phyloP scores from a whole-genome alignment of 2,888 invertebrate species.

The Leptopilina myrica region DNA sequence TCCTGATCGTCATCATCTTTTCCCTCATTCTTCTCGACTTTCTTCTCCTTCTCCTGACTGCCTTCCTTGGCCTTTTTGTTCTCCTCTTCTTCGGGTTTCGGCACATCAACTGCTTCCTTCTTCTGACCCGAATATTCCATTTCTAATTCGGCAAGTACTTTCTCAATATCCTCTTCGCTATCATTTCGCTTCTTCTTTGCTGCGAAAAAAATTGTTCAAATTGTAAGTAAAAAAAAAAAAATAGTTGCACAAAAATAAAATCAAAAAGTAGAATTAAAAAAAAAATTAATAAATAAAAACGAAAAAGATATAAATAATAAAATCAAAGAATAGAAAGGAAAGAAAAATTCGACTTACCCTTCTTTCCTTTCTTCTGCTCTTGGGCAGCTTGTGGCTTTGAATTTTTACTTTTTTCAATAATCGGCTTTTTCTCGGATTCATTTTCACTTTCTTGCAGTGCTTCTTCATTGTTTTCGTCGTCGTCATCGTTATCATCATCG shows the following conservation, averaged over 20 bases:
- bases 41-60: conserved; percentile 63
- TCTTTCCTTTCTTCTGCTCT: conserved; percentile 83
- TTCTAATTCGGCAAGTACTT: conserved; percentile 89
- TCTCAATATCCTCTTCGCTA: conserved; percentile 88
- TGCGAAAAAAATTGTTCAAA: conserved; percentile 16
- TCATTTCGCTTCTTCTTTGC: conserved; percentile 85
- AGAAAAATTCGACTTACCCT: conserved; percentile 71
- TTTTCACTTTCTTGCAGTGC: conserved; percentile 64
- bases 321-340: neutral
- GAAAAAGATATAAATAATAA: too few species aligned
- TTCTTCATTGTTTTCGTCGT: conserved; percentile 72
- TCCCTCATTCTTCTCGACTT: conserved; percentile 73
- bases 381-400: conserved; percentile 72
- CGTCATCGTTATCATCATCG: conserved; percentile 74
- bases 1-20: conserved; percentile 76
- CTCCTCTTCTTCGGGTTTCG: conserved; percentile 55
- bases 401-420: conserved; percentile 74
- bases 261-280: too few species aligned
- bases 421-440: conserved; percentile 77
- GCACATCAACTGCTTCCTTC: conserved; percentile 74
- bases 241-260: neutral
- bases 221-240: neutral
- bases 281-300: too few species aligned
- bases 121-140: conserved; percentile 86
- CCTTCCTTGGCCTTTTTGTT: conserved; percentile 57